A percentile compares a stretch with the other conserved stretches of the same genome.
These are phyloP conservation scores for Ormyrus rosae DNA, from an alignment of 2,888 invertebrate species.

Conservation along the genomic window DNA sequence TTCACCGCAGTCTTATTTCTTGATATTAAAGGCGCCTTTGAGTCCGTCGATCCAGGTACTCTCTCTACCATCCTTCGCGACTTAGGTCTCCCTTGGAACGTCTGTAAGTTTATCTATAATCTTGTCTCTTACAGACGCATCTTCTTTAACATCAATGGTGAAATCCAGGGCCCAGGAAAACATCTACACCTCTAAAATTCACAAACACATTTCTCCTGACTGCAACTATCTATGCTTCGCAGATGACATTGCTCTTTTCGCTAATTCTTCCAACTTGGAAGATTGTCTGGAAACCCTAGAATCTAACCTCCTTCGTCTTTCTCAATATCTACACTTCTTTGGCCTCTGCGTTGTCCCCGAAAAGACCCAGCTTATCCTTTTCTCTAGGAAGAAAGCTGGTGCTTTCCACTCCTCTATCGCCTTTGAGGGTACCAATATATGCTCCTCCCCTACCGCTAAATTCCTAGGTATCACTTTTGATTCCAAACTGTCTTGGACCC, in stretches of 20 bases:
- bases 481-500: not conserved
- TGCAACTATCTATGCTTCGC: constrained; percentile 9
- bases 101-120: not conserved
- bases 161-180: not conserved
- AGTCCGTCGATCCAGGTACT: not conserved
- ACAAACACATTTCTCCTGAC: not conserved
- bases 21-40: not conserved
- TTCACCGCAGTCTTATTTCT: too few relatives aligned
- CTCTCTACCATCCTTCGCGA: not conserved
- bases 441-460: not conserved
- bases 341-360: not conserved
- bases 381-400: not conserved
- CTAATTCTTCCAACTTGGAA: not conserved
- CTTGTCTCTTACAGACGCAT: not conserved
- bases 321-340: not conserved
- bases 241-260: not conserved
- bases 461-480: not conserved
- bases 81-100: not conserved
- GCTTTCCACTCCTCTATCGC: not conserved
- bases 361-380: too few relatives aligned
- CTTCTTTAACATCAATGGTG: not conserved
- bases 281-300: not conserved
- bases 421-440: not conserved
- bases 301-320: not conserved
- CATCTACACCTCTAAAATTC: not conserved